Conservation (phyloP, 2,797 vertebrate genomes). For the Bradypodion pumilum region DNA sequence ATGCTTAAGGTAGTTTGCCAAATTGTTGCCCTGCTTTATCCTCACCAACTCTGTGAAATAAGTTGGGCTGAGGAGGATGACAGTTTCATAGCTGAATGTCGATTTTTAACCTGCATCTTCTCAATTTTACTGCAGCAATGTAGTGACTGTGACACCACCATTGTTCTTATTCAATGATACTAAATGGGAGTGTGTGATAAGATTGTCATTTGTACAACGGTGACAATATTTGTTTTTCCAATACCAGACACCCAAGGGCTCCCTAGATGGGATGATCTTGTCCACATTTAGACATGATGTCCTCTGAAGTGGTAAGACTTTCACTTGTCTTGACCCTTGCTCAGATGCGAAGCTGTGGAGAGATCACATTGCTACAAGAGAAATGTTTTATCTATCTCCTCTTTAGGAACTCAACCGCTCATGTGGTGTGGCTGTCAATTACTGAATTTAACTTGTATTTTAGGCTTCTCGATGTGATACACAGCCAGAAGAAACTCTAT, state of each 20-base stretch:
- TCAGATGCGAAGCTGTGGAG: too few species aligned
- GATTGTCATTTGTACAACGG: background rate
- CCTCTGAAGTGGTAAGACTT: too few species aligned
- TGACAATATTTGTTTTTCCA: background rate
- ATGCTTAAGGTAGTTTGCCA: background rate
- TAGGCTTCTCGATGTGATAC: conserved; percentile 78
- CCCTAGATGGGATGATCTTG: too few species aligned
- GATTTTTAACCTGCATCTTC: background rate
- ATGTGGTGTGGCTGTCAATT: background rate
- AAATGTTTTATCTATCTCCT: too few species aligned
- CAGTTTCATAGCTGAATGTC: background rate
- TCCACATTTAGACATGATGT: too few species aligned
- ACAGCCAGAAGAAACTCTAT: conserved; percentile 77
- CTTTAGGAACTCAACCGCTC: too few species aligned
- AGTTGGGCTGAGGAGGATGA: background rate
- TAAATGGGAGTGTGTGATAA: background rate
- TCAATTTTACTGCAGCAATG: background rate
- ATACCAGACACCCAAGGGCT: background rate
- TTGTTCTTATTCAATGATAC: background rate
- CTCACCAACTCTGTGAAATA: background rate
- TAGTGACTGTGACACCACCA: background rate
- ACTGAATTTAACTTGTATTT: conserved; percentile 14
- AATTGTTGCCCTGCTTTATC: background rate
- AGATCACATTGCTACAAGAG: too few species aligned
- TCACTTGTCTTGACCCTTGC: too few species aligned